A percentile compares a stretch with the other conserved stretches of the same genome.
These are phyloP conservation scores for Tribolium castaneum DNA, from an alignment of 1,140 invertebrate genomes.

Conservation along the genomic window DNA sequence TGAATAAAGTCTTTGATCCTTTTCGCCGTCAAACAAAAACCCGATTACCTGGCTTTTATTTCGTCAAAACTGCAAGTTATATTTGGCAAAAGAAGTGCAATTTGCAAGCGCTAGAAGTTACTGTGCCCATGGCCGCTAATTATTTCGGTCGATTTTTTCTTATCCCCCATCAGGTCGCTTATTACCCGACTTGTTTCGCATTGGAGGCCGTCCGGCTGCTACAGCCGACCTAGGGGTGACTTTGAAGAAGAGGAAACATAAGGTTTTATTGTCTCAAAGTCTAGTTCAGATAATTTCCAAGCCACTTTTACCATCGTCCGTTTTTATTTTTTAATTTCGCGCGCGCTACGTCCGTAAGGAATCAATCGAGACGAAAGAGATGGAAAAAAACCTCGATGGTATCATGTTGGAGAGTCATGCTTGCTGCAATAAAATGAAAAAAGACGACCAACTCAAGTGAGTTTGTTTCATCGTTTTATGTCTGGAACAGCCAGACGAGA, in stretches of 20 bases:
- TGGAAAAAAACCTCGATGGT: constrained; percentile 16
- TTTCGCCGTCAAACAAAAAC: not conserved
- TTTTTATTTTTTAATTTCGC: constrained; percentile 27
- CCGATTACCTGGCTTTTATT: not conserved
- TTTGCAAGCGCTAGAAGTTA: not conserved
- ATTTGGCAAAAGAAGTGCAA: not conserved
- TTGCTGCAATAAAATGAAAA: constrained; percentile 31
- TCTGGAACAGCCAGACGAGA: constrained; percentile 46
- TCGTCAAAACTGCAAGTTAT: not conserved
- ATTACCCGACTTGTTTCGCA: constrained; percentile 25
- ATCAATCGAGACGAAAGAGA: constrained; percentile 19
- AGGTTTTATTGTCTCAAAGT: constrained; percentile 32
- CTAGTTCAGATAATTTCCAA: constrained; percentile 33
- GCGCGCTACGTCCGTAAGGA: not conserved
- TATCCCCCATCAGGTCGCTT: not conserved
- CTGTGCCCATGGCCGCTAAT: not conserved
- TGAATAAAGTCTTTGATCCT: not conserved
- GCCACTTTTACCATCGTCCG: constrained; percentile 6
- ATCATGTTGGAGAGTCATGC: constrained; percentile 33
- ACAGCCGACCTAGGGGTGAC: constrained; percentile 30
- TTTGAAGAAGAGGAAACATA: constrained; percentile 36
- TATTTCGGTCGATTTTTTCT: not conserved
- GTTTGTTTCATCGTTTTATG: constrained; percentile 49
- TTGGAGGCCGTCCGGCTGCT: not conserved
- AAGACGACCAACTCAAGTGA: constrained; percentile 30